Conservation (phyloP, 2,888 invertebrate species). For the Hylaea fasciaria region DNA sequence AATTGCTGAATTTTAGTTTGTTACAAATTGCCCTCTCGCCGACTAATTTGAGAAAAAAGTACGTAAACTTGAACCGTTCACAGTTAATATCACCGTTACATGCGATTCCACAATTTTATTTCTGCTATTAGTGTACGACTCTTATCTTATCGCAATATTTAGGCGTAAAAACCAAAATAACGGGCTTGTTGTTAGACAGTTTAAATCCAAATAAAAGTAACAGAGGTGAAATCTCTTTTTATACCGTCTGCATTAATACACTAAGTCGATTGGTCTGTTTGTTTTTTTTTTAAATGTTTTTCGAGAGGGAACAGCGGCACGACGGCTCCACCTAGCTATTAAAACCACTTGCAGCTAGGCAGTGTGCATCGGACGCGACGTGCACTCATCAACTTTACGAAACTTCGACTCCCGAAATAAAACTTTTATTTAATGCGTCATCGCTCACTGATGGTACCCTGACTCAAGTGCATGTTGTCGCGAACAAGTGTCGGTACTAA, state of each 20-base stretch:
- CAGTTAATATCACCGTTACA: conserved; percentile 80
- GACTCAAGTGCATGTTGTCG: conserved; percentile 49
- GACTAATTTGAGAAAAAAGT: conserved; percentile 71
- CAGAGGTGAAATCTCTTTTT: conserved; percentile 56
- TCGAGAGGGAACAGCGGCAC: conserved; percentile 74
- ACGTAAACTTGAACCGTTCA: conserved; percentile 74
- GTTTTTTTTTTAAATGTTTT: conserved; percentile 79
- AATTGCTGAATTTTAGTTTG: conserved; percentile 57
- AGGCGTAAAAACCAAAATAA: conserved; percentile 75
- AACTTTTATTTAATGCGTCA: conserved; percentile 71
- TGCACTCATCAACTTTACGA: conserved; percentile 76
- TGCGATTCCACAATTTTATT: conserved; percentile 83
- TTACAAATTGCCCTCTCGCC: conserved; percentile 62
- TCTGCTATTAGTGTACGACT: conserved; percentile 73
- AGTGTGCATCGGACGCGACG: conserved; percentile 76
- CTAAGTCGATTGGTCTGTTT: conserved; percentile 81
- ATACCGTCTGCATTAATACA: conserved; percentile 66
- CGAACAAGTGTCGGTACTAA: conserved; percentile 69
- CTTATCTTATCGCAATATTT: conserved; percentile 79
- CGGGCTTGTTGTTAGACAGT: conserved; percentile 60
- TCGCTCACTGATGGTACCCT: conserved; percentile 57
- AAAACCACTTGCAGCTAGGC: conserved; percentile 77
- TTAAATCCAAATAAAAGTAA: conserved; percentile 57
- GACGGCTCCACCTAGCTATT: conserved; percentile 77
- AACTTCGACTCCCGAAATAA: conserved; percentile 79